Percentiles rank a stretch among this genome's conserved stretches.
Evolutionary conservation across 2,113 vertebrate genomes (phyloP).

Genomic region (Coreoperca whiteheadi): DNA sequence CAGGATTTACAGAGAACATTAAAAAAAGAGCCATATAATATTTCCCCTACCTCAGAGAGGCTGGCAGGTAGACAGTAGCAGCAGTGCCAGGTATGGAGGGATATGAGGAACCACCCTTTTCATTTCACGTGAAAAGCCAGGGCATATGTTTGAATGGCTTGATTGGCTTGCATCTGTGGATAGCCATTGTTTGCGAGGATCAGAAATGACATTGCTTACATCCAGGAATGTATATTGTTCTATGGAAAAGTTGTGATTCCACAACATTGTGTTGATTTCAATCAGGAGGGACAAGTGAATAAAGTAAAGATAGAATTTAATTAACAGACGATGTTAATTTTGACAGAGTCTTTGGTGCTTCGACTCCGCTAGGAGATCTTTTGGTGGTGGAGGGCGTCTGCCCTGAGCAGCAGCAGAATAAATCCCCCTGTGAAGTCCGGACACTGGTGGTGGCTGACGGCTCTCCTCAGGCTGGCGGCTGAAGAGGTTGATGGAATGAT

Average conservation of each 20-base stretch:
- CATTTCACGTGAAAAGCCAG: conserved; percentile 41
- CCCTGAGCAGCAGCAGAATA: too few species aligned
- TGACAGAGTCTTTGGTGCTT: too few species aligned
- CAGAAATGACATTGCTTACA: not conserved
- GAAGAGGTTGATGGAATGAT: too few species aligned
- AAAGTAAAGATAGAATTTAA: too few species aligned
- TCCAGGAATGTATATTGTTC: not conserved
- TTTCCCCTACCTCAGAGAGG: conserved; percentile 48
- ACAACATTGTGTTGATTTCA: not conserved
- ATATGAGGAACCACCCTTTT: conserved; percentile 45
- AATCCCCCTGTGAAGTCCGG: too few species aligned
- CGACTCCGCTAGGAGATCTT: too few species aligned
- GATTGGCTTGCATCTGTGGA: not conserved
- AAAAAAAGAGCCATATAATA: conserved; percentile 73
- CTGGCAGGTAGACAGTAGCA: conserved; percentile 33
- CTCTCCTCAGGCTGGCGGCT: too few species aligned
- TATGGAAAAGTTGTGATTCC: not conserved
- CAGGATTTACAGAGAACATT: conserved; percentile 82
- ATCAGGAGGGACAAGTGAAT: too few species aligned
- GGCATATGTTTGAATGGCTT: conserved; percentile 11
- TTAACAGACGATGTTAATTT: too few species aligned
- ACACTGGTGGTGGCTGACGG: too few species aligned
- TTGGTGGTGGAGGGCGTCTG: too few species aligned
- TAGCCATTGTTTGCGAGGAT: not conserved
- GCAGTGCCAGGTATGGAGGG: conserved; percentile 25